phyloP scores from a whole-genome alignment of 2,113 vertebrate species.

The Nannospalax galili region DNA sequence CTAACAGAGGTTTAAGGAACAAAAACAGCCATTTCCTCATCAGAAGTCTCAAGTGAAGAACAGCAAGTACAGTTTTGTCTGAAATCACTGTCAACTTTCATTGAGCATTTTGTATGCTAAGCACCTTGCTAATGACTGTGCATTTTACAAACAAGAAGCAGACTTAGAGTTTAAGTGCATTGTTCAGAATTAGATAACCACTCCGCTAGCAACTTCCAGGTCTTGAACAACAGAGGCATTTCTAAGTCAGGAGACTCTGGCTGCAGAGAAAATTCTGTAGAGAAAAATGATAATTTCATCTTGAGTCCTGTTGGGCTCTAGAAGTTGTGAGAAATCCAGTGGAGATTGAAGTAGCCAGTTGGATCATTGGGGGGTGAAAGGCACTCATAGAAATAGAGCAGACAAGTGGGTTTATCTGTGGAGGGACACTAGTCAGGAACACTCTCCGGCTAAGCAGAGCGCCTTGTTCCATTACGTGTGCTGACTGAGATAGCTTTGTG shows the following conservation, averaged over 20 bases:
- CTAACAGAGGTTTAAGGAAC: background rate
- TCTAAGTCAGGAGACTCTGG: background rate
- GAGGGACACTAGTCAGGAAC: background rate
- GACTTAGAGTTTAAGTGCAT: background rate
- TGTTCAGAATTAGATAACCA: background rate
- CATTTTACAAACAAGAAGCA: conserved; percentile 39
- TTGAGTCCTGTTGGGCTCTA: background rate
- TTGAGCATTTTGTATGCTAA: background rate
- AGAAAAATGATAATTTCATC: background rate
- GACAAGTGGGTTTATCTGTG: background rate
- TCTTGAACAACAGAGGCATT: background rate
- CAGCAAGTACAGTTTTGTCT: background rate
- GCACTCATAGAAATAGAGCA: background rate
- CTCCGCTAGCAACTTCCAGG: background rate
- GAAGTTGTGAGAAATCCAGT: background rate
- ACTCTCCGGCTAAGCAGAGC: background rate
- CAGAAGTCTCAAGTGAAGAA: background rate
- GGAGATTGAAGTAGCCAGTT: background rate
- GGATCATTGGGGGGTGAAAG: background rate
- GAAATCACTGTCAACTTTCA: background rate
- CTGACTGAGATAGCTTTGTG: too few species aligned
- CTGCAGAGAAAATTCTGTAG: background rate
- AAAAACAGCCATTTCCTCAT: background rate
- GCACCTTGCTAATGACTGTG: background rate
- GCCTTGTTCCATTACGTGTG: background rate